Evolutionary conservation across 2,888 invertebrate genomes (phyloP), one percentile per base, ranked within the genome.

Genomic region (Sinotaia quadrata): DNA sequence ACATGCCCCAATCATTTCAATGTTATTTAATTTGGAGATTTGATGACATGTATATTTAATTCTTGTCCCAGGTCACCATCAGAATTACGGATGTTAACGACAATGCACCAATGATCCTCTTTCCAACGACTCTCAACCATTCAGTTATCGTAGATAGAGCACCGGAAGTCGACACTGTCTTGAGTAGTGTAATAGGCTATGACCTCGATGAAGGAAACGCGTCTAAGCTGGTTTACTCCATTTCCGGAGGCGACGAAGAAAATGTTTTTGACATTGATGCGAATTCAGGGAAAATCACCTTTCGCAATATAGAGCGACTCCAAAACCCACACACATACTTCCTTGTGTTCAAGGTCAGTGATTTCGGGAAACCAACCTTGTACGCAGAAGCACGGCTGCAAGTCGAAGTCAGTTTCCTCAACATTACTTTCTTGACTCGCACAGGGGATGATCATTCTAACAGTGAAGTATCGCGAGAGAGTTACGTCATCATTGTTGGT

Each of bases 111-210:
- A 59, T 98, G 7, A 91, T 92, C 75, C 94, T 98, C 1, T 91
- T 94, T 76, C 97, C 98, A 87, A 93, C 94, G 70, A 98, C 98
- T 88, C 98, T 98, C 88, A 97, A 98, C 88, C 93, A 95, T 0
- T 98, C 98, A 0, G 92, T 93, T 52, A 97, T 86, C 73, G 76
- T 73, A 31, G 62, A 76, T 31, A 77, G 74, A 10, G 33, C 21
- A 0, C 72, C 72, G 24, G 69, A 73, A 54, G 57, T 54, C 4
- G 67, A 65, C 18, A 69, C 67, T 33, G 67, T 69, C 18, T 51
- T 73, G 24, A 69, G 63, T 0, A 52, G 68, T 37, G 60, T 87
- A 58, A 68, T 77, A 15, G 86, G 77, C 94, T 96, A 88, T 21
- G 88, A 88, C 71, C 74, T 68, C n/a, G 88, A 88, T 73, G 94